Evolutionary conservation across 2,113 vertebrate species (phyloP).

Genomic region (Eublepharis macularius): DNA sequence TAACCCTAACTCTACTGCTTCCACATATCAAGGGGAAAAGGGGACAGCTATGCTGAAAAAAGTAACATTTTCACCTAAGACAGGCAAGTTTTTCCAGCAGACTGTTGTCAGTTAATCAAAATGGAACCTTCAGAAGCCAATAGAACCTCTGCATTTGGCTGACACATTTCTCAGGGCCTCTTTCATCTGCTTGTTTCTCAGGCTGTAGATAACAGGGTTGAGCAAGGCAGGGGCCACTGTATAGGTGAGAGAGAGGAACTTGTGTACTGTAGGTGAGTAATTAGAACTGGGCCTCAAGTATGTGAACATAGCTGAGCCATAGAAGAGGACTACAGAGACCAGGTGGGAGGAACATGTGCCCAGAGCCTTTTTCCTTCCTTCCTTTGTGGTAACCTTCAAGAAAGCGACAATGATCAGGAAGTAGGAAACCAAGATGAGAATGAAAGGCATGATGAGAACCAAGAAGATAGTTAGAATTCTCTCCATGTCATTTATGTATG

Average conservation of each 20-base stretch:
- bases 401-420: not conserved
- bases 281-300: conserved; percentile 7
- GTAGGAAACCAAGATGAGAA: conserved; percentile 31
- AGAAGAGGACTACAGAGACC: conserved; percentile 23
- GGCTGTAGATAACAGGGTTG: conserved; percentile 13
- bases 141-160: not conserved
- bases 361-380: conserved; percentile 18
- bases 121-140: not conserved
- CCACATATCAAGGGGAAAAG: not conserved
- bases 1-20: not conserved
- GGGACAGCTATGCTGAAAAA: not conserved
- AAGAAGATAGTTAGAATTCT: not conserved
- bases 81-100: not conserved
- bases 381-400: not conserved
- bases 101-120: not conserved
- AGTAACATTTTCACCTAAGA: not conserved
- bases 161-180: conserved; percentile 8
- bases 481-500: conserved; percentile 12
- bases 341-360: conserved; percentile 31
- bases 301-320: conserved; percentile 9
- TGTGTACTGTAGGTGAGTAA: not conserved
- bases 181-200: conserved; percentile 27
- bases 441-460: conserved; percentile 20
- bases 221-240: conserved; percentile 16
- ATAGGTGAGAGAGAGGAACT: conserved; percentile 15